Evolutionary conservation across 1,140 invertebrate species (phyloP), one percentile per base, ranked within the genome.

Genomic region (Archivesica marissinica): DNA sequence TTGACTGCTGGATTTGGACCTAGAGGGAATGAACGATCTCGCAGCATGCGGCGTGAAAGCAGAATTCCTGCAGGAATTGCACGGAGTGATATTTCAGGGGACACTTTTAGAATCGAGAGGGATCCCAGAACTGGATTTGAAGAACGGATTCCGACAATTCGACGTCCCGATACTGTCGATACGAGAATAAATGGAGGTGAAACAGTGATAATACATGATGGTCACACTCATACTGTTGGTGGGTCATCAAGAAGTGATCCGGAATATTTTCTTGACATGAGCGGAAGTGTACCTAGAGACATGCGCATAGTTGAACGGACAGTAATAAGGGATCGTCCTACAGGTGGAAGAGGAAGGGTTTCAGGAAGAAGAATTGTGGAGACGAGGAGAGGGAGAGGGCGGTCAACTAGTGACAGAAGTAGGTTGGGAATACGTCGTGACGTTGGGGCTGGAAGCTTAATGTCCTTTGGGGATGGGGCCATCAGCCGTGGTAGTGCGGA

Each of bases 191-290:
- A 25, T 28, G 20, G 66, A 1, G 33, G 9, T 70, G 68, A 44
- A 52, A 44, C 41, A 20, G 3, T 28, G 9, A 7, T 7, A 20
- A 15, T 33, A 7, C 41, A 9, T 33, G 44, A 33, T 11, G 3
- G 17, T 4, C n/a, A 30, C 30, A 4, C 44, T 23, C 54, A 59
- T 4, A 11, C n/a, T 28, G n/a, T 6, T 54, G 20, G 20, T 28
- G 9, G 20, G 13, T 13, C 9, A 25, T 2, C 9, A 11, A 4
- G 20, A 17, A 50, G 25, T 11, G 28, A 44, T 33, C 41, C 68
- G 17, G 28, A n/a, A 23, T 72, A 72, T 30, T 72, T 72, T 44
- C 9, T 72, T 7, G 68, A 72, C 23, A 72, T 72, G 68, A 47
- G n/a, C 20, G 41, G 68, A 13, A 28, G 68, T 4, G 9, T n/a